Evolutionary conservation across 2,797 vertebrate genomes (phyloP), one percentile per base, ranked within the genome.

Genomic region (Cheirogaleus major): DNA sequence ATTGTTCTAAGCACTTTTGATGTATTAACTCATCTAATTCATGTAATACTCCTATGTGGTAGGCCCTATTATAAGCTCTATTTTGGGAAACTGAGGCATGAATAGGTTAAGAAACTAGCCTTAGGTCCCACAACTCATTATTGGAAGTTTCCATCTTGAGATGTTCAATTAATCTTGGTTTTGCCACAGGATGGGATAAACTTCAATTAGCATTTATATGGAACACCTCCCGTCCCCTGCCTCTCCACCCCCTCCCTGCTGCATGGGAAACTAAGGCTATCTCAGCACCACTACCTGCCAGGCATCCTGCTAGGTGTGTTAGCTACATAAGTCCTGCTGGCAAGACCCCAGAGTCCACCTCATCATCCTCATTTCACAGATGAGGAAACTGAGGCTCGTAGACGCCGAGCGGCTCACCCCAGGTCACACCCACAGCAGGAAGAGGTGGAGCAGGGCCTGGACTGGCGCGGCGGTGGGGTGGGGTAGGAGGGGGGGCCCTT

Each of bases 341-440:
- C 14, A 12, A 95, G 82, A 43, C 67, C 48, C 76, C 20, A 0
- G 35, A 18, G 25, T 50, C 50, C 2, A 13, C n/a, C 38, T 75
- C 65, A 7, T 41, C 61, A 15, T 38, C 41, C 76, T 59, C 85
- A 75, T 61, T 88, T 92, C 57, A 45, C 93, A 86, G 92, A 87
- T 12, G 35, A 87, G 92, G 79, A 89, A 76, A 63, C 89, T 18
- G 93, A 97, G 93, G 80, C 67, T 87, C 3, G 0, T 23, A 32
- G 69, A 55, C 23, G n/a, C 45, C 17, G 25, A 45, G 57, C 6
- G 41, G 13, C 38, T 45, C 38, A 50, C 23, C 7, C 35, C 11
- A 10, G 57, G 41, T 63, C 83, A 59, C 43, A 52, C 35, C 61
- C 92, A 27, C 20, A 35, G 27, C 4, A 4, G 89, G 57, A 89